phyloP scores from a whole-genome alignment of 1,140 invertebrate genomes.

The Bombus terrestris region DNA sequence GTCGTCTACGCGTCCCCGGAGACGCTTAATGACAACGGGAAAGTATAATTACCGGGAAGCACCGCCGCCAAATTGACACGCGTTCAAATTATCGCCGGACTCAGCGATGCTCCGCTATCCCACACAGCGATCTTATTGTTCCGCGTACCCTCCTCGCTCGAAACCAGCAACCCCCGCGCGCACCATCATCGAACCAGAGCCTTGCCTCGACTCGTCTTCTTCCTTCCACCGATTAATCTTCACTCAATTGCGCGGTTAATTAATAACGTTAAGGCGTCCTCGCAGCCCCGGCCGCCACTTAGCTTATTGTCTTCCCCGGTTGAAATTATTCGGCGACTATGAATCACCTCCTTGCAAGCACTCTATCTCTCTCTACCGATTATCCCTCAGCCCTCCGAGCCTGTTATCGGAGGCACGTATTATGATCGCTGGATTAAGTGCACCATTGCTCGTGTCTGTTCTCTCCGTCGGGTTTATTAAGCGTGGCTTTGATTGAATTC shows the following conservation, averaged over 20 bases:
- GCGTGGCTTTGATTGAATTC: constrained; percentile 25
- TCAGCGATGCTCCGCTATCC: constrained; percentile 58
- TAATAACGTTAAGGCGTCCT: constrained; percentile 70
- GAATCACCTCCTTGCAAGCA: constrained; percentile 59
- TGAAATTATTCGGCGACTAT: constrained; percentile 70
- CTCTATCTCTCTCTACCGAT: constrained; percentile 9
- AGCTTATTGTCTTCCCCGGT: constrained; percentile 70
- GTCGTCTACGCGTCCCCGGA: constrained; percentile 31
- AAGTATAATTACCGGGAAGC: constrained; percentile 64
- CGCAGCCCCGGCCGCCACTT: constrained; percentile 61
- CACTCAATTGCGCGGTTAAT: constrained; percentile 75
- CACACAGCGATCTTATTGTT: constrained; percentile 68
- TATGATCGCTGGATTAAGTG: constrained; percentile 64
- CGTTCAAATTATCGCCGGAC: constrained; percentile 65
- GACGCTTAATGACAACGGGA: constrained; percentile 51
- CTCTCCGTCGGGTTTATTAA: constrained; percentile 32
- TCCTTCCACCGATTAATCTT: constrained; percentile 71
- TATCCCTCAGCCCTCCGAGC: neutral
- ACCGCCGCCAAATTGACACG: constrained; percentile 64
- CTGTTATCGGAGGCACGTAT: constrained; percentile 54
- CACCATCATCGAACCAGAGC: constrained; percentile 18
- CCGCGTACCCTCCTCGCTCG: constrained; percentile 46
- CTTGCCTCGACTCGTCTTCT: neutral
- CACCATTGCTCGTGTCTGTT: constrained; percentile 11
- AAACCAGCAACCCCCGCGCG: constrained; percentile 10